Conservation (phyloP, 1,140 invertebrate species). For the Leptinotarsa undecemlineata region DNA sequence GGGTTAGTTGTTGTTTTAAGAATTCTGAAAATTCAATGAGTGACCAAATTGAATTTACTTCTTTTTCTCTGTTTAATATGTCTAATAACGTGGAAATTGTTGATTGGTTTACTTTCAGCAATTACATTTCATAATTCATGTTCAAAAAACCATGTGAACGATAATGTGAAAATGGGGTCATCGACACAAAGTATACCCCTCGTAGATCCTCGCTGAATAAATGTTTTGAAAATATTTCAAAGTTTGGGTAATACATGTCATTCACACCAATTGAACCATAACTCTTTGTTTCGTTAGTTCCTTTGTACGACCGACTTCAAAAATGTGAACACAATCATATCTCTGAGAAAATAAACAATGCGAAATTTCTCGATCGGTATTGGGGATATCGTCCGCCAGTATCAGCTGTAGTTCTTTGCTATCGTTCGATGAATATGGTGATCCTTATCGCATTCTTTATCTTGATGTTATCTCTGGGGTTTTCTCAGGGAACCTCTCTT, state of each 20-base stretch:
- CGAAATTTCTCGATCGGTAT: constrained; percentile 18
- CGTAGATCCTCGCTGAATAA: background rate
- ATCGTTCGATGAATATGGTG: constrained; percentile 2
- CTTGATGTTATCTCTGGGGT: background rate
- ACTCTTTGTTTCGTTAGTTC: background rate
- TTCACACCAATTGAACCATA: background rate
- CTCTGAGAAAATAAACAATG: constrained; percentile 19
- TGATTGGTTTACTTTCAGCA: too few species aligned
- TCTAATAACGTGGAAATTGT: too few species aligned
- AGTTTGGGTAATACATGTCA: background rate
- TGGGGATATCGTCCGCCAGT: background rate
- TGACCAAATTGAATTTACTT: too few species aligned
- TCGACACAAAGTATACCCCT: background rate
- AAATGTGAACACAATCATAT: constrained; percentile 10
- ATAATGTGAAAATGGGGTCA: too few species aligned
- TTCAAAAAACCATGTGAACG: too few species aligned
- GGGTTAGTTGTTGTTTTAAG: too few species aligned
- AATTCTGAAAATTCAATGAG: too few species aligned
- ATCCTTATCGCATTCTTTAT: background rate
- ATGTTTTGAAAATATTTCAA: constrained; percentile 9
- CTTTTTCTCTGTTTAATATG: too few species aligned
- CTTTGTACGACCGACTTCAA: constrained; percentile 3
- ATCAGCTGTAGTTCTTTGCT: background rate
- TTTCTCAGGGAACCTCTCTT: background rate
- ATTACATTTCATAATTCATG: too few species aligned